Base-by-base conservation (phyloP, 2,888 invertebrate genomes). In the Netelia virgata region DNA sequence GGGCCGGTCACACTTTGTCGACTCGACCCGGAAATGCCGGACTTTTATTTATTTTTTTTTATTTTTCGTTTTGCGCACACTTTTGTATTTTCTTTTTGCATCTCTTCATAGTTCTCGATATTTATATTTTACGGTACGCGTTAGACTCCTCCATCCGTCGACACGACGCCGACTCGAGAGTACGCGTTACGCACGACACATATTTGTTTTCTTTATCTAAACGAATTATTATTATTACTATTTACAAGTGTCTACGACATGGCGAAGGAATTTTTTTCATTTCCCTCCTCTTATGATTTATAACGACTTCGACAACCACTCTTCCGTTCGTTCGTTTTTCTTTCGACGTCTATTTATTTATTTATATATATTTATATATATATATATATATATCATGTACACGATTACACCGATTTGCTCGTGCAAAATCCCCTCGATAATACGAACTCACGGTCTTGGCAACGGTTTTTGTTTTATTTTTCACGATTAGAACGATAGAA, bases 241-340 rank as follows among this genome's bases (percentile, higher is more conserved):
- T 91, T 88, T 91, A 91, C 90, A 92, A 69, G 73, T 81, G 69
- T 88, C 83, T 87, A 86, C 78, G 86, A 87, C 84, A 85, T 83
- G 73, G 72, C 68, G 85, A 85, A 85, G 85, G 72, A 80, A 75
- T 66, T 23, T 61, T 68, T 72, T 81, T 41, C 16, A 36, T 36
- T 47, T 18, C 55, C 64, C 55, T 20, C 50, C 16, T 53, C 69
- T 76, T 70, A 81, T 18, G 68, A 69, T 50, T 61, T 73, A 77
- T 76, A 66, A 69, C 80, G 84, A 74, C 70, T 73, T 53, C 72
- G 28, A 64, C 10, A 69, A 41, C 20, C 47, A 64, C 66, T 36
- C 61, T 69, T 69, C 11, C 10, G 16, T 59, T 18, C 3, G 3
- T 59, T 18, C 28, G 43, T 47, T 53, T 53, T 72, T 63, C 47